phyloP scores from a whole-genome alignment of 2,113 vertebrate genomes.

The Rhodinocichla rosea region DNA sequence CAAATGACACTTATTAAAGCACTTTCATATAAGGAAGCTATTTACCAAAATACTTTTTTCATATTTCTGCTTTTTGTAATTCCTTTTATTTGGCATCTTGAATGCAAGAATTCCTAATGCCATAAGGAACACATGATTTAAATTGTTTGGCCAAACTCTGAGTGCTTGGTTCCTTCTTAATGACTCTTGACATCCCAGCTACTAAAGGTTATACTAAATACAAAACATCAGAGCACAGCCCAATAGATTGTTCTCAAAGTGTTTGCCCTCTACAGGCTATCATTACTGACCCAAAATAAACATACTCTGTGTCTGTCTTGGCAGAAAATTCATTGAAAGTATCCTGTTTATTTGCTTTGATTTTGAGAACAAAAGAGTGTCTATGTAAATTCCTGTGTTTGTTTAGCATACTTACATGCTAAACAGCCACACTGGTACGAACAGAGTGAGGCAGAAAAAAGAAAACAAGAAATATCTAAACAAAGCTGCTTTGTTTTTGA shows the following conservation, averaged over 20 bases:
- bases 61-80: background rate
- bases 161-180: background rate
- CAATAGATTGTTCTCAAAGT: background rate
- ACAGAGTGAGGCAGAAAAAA: background rate
- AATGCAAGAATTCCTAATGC: background rate
- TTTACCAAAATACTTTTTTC: background rate
- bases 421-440: background rate
- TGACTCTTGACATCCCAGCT: background rate
- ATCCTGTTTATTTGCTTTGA: background rate
- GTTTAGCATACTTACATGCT: background rate
- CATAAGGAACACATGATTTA: background rate
- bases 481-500: background rate
- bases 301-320: background rate
- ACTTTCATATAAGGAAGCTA: background rate
- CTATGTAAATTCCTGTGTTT: background rate
- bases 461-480: background rate
- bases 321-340: background rate
- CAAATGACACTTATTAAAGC: background rate
- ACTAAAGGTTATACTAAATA: background rate
- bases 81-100: background rate
- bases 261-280: background rate
- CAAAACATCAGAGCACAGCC: background rate
- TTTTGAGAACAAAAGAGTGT: background rate
- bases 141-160: background rate
- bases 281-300: background rate